phyloP scores from a whole-genome alignment of 2,888 invertebrate genomes.

The Drosophila antonietae region DNA sequence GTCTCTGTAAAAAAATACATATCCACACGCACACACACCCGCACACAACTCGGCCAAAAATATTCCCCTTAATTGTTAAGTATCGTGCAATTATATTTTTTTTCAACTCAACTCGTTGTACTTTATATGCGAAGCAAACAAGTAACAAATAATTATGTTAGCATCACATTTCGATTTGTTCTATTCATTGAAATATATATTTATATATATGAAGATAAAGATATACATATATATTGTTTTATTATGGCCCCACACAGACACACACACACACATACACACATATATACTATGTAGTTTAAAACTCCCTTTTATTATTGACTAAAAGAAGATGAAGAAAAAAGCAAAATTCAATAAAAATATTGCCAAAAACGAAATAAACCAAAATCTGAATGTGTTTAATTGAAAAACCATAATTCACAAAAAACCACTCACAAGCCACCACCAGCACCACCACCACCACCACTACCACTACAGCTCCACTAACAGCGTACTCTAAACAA shows the following conservation, averaged over 20 bases:
- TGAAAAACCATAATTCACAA: constrained; percentile 40
- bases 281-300: constrained; percentile 50
- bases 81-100: constrained; percentile 63
- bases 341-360: constrained; percentile 61
- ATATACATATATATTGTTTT: constrained; percentile 46
- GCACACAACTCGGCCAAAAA: constrained; percentile 30
- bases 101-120: constrained; percentile 31
- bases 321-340: constrained; percentile 25
- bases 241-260: constrained; percentile 42
- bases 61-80: constrained; percentile 62
- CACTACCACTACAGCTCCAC: constrained; percentile 22
- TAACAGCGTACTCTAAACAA: constrained; percentile 50
- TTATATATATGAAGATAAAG: constrained; percentile 11
- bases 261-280: neutral
- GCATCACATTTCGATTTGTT: constrained; percentile 62
- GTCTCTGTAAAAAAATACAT: constrained; percentile 42
- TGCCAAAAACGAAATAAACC: constrained; percentile 39
- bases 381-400: constrained; percentile 55
- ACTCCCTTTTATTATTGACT: constrained; percentile 54
- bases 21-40: neutral
- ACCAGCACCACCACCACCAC: neutral
- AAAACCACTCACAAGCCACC: constrained; percentile 36
- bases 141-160: constrained; percentile 21
- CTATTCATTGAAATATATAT: constrained; percentile 39
- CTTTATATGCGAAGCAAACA: constrained; percentile 12